phyloP scores from a whole-genome alignment of 2,797 vertebrate species.

The Hybognathus amarus region DNA sequence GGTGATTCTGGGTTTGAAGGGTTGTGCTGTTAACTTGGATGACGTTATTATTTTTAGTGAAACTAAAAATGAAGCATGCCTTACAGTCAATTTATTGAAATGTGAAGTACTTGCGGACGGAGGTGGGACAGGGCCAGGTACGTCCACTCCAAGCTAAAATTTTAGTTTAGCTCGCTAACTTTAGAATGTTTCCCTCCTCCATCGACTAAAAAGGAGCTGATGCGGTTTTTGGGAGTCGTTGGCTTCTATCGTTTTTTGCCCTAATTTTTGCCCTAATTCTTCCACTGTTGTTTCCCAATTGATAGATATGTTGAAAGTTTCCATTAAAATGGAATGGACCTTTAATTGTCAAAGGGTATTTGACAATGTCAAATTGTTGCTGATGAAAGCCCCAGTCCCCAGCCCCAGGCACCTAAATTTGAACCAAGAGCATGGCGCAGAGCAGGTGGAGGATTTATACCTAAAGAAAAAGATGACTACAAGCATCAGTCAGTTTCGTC shows the following conservation, averaged over 20 bases:
- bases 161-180: no score
- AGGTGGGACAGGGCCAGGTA: neutral
- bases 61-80: no score
- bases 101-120: neutral
- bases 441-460: no score
- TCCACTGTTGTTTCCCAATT: neutral
- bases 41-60: no score
- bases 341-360: neutral
- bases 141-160: neutral
- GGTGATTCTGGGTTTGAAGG: no score
- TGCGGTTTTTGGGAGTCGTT: neutral
- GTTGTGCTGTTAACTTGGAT: no score
- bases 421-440: neutral
- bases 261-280: neutral
- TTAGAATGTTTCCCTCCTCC: neutral
- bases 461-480: no score
- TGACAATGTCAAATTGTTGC: neutral
- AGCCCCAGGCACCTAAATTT: neutral
- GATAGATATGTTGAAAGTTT: neutral
- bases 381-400: neutral
- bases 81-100: neutral
- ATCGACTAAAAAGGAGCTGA: neutral
- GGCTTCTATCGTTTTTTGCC: neutral
- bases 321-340: neutral
- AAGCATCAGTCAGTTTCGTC: no score